Evolutionary conservation across 2,888 invertebrate genomes (phyloP).

Genomic region (Platynereis dumerilii): DNA sequence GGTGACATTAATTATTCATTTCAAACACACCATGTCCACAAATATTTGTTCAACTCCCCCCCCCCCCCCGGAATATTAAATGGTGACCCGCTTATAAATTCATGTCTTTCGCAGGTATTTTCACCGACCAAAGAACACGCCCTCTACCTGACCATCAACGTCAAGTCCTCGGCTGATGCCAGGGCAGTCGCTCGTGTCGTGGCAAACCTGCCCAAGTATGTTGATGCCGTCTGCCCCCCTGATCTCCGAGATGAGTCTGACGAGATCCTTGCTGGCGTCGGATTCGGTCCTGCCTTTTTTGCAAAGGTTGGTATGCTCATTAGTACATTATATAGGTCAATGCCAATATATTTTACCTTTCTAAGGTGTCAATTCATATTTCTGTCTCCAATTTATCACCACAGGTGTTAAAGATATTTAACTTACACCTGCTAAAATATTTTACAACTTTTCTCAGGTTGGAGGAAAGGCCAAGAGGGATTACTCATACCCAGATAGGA

Average conservation of each 20-base stretch:
- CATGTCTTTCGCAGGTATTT: conserved; percentile 47
- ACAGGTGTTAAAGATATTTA: too few species aligned
- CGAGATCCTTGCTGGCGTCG: conserved; percentile 62
- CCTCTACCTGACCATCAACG: conserved; percentile 59
- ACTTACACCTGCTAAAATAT: too few species aligned
- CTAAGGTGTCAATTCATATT: too few species aligned
- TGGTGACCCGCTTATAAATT: too few species aligned
- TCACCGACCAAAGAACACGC: conserved; percentile 60
- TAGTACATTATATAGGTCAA: background rate
- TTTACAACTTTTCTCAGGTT: too few species aligned
- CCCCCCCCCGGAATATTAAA: too few species aligned
- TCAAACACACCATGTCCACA: too few species aligned
- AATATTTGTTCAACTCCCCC: too few species aligned
- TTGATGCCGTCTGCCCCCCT: conserved; percentile 56
- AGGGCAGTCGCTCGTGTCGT: conserved; percentile 53
- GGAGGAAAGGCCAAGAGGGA: conserved; percentile 43
- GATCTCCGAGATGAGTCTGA: conserved; percentile 53
- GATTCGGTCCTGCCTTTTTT: conserved; percentile 59
- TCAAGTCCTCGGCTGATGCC: conserved; percentile 53
- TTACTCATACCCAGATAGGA: conserved; percentile 52
- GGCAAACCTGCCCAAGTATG: conserved; percentile 52
- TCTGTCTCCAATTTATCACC: too few species aligned
- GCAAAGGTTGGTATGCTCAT: conserved; percentile 44
- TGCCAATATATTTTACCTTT: too few species aligned
- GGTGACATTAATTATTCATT: too few species aligned